Base-by-base conservation (phyloP, 2,113 vertebrate genomes). In the Hemiscyllium ocellatum region DNA sequence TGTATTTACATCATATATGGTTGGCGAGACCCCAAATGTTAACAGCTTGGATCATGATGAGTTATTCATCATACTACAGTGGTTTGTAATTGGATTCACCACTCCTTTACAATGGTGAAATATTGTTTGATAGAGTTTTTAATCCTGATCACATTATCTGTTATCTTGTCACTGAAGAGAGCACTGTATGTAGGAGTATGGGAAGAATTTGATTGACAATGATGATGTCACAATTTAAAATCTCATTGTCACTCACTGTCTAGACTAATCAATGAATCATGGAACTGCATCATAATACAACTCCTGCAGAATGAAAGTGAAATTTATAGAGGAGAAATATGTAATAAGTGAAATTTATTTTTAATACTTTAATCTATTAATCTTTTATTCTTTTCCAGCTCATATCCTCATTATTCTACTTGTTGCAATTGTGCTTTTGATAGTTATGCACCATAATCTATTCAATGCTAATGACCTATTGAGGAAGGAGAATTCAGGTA, bases 401-500 rank as follows among this genome's bases (percentile, higher is more conserved):
- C 99, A 99, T 96, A 98, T 98, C 96, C 93, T 98, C 96, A 98
- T 99, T 96, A 98, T 99, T 68, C 96, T 98, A 95, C 97, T 99
- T 96, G 98, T 98, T 91, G 97, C 97, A 94, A 96, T 98, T 50
- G 97, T 99, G 96, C 99, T 99, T 97, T 97, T 99, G 96, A 97
- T 99, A 95, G 97, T 99, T 96, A 97, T 99, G 96, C 98, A 99
- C 95, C 98, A 98, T 96, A 99, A 99, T 96, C 98, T 99, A 93
- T 97, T 99, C 2, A 98, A 98, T 96, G 98, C 99, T 96, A 98
- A 98, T 95, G 98, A 99, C 97, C 98, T 99, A 96, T 97, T 99
- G 96, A 98, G 97, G 96, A 98, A 97, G 86, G 98, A 99, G 93
- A 96, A 97, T 96, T 97, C 98, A 97, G 98, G 98, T 99, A 98